A percentile compares a stretch with the other conserved stretches of the same genome.
Conservation (phyloP, 2,113 vertebrate species). For the Leucopternis melanops region DNA sequence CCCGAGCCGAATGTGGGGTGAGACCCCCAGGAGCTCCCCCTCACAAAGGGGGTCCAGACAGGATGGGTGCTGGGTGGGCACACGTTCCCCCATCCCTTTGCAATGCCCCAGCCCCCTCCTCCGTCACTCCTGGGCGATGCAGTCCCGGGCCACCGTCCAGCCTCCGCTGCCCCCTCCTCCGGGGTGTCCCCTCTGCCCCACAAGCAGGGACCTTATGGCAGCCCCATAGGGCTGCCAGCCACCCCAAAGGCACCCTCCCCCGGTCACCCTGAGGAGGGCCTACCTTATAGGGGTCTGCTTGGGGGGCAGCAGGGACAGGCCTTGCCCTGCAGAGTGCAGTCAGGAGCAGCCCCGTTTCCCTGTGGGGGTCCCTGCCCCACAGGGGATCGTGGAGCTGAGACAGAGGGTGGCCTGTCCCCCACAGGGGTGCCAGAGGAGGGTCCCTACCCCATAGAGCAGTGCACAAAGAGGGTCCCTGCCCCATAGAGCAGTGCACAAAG, state of each 20-base stretch:
- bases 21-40: neutral
- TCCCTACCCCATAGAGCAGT: neutral
- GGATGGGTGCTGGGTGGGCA: neutral
- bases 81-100: neutral
- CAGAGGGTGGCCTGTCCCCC: neutral
- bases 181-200: neutral
- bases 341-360: neutral
- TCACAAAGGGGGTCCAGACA: neutral
- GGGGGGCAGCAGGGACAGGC: neutral
- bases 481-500: too few relatives aligned
- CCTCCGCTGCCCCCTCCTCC: neutral
- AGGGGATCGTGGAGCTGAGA: neutral
- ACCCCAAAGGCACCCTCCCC: neutral
- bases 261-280: neutral
- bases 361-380: neutral
- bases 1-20: fast-evolving
- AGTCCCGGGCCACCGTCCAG: neutral
- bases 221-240: neutral
- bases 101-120: neutral
- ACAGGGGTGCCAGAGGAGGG: too few relatives aligned
- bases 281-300: fast-evolving
- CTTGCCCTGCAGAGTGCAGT: neutral
- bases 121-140: neutral
- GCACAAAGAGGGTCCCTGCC: too few relatives aligned
- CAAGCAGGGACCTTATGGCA: neutral